Conservation (phyloP, 2,113 vertebrate genomes). For the Siniperca knerii region DNA sequence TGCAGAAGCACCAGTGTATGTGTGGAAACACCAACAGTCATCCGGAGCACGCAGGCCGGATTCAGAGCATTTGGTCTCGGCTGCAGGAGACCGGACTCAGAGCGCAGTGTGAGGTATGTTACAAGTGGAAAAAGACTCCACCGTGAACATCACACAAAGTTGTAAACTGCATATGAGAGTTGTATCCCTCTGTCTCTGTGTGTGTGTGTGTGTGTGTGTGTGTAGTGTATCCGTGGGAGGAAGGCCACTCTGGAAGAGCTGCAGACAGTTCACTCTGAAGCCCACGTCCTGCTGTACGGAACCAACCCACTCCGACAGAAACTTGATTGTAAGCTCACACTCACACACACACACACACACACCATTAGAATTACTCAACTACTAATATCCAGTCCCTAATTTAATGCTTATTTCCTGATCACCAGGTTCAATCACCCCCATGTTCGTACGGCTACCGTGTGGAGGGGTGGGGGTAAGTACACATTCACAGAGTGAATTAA, state of each 20-base stretch:
- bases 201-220: slow-evolving; percentile 46
- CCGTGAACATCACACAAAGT: not conserved
- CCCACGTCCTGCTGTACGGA: slow-evolving; percentile 94
- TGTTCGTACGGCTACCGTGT: slow-evolving; percentile 97
- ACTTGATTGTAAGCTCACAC: slow-evolving; percentile 91
- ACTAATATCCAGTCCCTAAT: not conserved
- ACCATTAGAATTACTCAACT: not conserved
- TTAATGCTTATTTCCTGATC: slow-evolving; percentile 3
- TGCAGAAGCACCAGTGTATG: slow-evolving; percentile 98
- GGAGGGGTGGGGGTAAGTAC: slow-evolving; percentile 95
- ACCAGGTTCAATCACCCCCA: slow-evolving; percentile 93
- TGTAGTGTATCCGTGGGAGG: slow-evolving; percentile 94
- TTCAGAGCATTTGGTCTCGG: slow-evolving; percentile 99
- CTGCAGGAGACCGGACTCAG: slow-evolving; percentile 96
- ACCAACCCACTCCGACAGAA: slow-evolving; percentile 98
- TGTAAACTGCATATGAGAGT: not conserved
- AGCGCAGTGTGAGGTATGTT: slow-evolving; percentile 93
- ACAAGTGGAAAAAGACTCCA: not conserved
- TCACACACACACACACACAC: not conserved
- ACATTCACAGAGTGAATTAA: not conserved
- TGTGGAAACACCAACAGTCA: slow-evolving; percentile 98
- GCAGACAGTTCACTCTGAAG: slow-evolving; percentile 96
- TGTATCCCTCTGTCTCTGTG: not conserved
- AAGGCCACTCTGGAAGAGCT: slow-evolving; percentile 98
- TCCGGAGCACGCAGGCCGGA: slow-evolving; percentile 94